A percentile compares a stretch with the other conserved stretches of the same genome.
Conservation (phyloP, 2,113 vertebrate genomes). For the Nothoprocta perdicaria region DNA sequence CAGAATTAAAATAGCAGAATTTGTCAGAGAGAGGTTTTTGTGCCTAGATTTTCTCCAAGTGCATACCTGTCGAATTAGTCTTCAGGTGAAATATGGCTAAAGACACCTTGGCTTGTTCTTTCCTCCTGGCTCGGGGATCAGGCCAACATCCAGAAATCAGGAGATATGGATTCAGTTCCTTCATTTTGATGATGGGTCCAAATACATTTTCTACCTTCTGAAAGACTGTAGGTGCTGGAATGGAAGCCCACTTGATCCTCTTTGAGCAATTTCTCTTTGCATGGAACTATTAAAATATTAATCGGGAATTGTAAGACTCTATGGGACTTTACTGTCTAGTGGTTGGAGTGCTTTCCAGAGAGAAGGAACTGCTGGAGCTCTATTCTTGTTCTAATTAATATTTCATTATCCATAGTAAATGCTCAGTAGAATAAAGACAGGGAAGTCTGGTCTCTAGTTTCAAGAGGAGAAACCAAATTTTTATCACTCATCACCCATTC, state of each 20-base stretch:
- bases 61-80: background rate
- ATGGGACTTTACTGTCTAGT: background rate
- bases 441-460: background rate
- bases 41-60: background rate
- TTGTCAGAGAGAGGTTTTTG: background rate
- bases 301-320: background rate
- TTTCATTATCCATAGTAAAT: background rate
- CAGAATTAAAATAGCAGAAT: background rate
- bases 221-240: background rate
- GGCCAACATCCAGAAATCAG: background rate
- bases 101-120: background rate
- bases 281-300: background rate
- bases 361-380: background rate
- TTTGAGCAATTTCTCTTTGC: background rate
- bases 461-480: background rate
- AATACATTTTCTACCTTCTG: background rate
- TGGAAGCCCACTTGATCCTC: background rate
- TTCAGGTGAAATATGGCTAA: background rate
- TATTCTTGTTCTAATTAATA: background rate
- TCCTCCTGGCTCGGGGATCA: background rate
- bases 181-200: background rate
- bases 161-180: background rate
- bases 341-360: background rate
- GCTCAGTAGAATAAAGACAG: background rate
- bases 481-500: background rate